Evolutionary conservation across 2,888 invertebrate genomes (phyloP).

Genomic region (Melieria omissa): DNA sequence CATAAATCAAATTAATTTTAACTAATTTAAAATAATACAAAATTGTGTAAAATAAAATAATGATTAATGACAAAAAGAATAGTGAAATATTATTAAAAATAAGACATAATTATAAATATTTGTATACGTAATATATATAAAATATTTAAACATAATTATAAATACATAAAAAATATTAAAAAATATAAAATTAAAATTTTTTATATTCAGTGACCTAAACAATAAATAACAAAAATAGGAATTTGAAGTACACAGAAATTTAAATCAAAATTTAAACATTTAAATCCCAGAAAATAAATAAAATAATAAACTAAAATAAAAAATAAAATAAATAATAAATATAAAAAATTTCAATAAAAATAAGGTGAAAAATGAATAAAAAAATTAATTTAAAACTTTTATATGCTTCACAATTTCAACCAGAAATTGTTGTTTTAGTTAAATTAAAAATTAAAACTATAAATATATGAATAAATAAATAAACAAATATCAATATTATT

Average conservation of each 20-base stretch:
- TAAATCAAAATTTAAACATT: background rate
- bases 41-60: background rate
- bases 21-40: background rate
- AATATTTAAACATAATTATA: constrained; percentile 4
- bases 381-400: constrained; percentile 17
- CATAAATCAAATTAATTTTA: too few species aligned
- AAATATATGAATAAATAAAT: too few species aligned
- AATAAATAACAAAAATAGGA: constrained; percentile 8
- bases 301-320: too few species aligned
- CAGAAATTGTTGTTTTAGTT: too few species aligned
- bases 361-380: constrained; percentile 14
- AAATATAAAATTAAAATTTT: background rate
- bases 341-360: constrained; percentile 17
- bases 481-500: too few species aligned
- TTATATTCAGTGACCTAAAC: background rate
- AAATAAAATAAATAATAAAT: constrained; percentile 7
- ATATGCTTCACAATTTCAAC: too few species aligned
- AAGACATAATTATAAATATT: background rate
- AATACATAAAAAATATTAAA: background rate
- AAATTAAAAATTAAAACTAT: too few species aligned
- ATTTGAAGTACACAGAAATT: background rate
- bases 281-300: background rate
- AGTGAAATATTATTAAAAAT: background rate
- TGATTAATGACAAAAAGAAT: background rate
- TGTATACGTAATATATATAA: constrained; percentile 6